phyloP scores from a whole-genome alignment of 1,140 invertebrate genomes.

The Pseudomyrmex pallidus region DNA sequence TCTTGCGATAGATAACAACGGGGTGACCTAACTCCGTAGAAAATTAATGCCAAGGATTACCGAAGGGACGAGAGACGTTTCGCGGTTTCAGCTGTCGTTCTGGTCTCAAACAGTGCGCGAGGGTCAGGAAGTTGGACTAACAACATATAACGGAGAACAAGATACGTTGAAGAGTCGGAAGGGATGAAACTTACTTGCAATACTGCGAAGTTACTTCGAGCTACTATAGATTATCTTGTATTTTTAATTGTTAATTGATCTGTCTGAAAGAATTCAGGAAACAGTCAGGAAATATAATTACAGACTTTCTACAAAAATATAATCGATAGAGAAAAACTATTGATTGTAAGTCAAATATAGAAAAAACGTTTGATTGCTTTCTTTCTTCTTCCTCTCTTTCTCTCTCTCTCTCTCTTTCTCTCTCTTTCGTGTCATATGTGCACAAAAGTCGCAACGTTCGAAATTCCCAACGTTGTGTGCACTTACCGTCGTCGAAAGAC shows the following conservation, averaged over 20 bases:
- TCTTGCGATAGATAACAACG: conserved; percentile 10
- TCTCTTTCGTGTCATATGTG: neutral
- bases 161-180: neutral
- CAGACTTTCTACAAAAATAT: neutral
- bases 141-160: neutral
- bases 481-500: neutral
- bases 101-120: neutral
- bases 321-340: neutral
- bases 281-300: too few relatives aligned
- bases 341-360: neutral
- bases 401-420: too few relatives aligned
- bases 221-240: neutral
- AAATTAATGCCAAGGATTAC: conserved; percentile 40
- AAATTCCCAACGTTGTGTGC: neutral
- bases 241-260: neutral
- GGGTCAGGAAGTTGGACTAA: conserved; percentile 11
- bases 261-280: neutral
- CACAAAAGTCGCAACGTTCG: neutral
- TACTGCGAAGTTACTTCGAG: neutral
- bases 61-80: conserved; percentile 9
- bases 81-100: neutral
- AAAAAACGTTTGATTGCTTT: neutral
- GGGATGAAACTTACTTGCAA: too few relatives aligned
- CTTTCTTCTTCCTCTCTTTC: too few relatives aligned
- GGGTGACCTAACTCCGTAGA: neutral